Percentiles rank a stretch among this genome's conserved stretches.
phyloP scores from a whole-genome alignment of 1,140 invertebrate species.

The Cotesia chilonis region DNA sequence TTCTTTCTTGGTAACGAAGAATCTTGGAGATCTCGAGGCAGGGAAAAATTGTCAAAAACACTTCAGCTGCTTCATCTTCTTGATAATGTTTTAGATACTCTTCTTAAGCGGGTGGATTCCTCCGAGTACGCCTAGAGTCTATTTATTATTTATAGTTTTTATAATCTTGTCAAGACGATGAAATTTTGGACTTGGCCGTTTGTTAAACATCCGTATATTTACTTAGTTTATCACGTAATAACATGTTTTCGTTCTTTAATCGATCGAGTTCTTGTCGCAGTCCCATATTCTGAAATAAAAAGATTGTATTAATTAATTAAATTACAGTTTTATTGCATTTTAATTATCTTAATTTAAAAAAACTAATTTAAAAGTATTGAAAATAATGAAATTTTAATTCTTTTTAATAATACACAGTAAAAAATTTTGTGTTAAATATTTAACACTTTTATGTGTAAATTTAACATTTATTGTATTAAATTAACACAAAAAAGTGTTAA shows the following conservation, averaged over 20 bases:
- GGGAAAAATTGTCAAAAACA: slow-evolving; percentile 8
- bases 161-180: slow-evolving; percentile 11
- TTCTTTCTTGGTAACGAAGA: slow-evolving; percentile 31
- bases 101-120: slow-evolving; percentile 1
- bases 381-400: no score
- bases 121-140: neutral
- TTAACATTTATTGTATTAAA: no score
- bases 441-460: no score
- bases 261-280: slow-evolving; percentile 86
- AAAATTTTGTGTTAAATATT: no score
- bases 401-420: no score
- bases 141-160: slow-evolving; percentile 8
- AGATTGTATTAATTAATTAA: slow-evolving; percentile 4
- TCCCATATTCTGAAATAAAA: slow-evolving; percentile 77
- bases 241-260: slow-evolving; percentile 89
- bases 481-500: no score
- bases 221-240: slow-evolving; percentile 84
- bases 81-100: slow-evolving; percentile 3
- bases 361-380: no score
- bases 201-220: slow-evolving; percentile 85
- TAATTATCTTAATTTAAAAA: no score
- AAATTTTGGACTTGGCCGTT: slow-evolving; percentile 34
- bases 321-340: neutral
- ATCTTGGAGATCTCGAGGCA: slow-evolving; percentile 29
- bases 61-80: slow-evolving; percentile 17